These are phyloP conservation scores for Nicator chloris DNA, from an alignment of 2,113 vertebrate genomes.

Conservation along the genomic window DNA sequence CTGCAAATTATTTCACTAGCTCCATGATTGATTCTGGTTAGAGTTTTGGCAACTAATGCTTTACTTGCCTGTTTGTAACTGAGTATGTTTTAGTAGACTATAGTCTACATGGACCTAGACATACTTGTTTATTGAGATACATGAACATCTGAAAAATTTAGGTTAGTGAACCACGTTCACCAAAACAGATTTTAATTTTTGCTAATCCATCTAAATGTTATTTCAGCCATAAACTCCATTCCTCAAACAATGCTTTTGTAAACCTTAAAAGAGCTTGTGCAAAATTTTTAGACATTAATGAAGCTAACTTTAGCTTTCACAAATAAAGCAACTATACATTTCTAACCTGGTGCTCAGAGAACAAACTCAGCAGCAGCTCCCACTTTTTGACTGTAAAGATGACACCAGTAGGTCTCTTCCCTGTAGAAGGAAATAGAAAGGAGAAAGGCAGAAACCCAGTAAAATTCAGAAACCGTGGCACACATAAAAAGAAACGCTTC, in stretches of 20 bases:
- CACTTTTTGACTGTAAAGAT: neutral
- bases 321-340: neutral
- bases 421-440: neutral
- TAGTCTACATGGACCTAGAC: neutral
- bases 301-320: neutral
- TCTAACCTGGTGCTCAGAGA: slow-evolving; percentile 33
- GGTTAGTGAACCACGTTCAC: neutral
- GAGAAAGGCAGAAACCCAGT: neutral
- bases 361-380: neutral
- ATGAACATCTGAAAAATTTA: neutral
- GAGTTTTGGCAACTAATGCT: neutral
- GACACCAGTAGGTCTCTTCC: neutral
- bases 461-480: neutral
- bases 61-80: neutral
- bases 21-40: neutral
- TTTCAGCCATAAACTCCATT: neutral
- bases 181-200: neutral
- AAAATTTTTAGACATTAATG: neutral
- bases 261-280: neutral
- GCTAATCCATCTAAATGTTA: neutral
- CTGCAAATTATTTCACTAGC: neutral
- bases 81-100: neutral
- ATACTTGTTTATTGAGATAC: neutral
- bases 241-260: neutral
- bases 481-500: neutral